These are phyloP conservation scores for Megaceryle alcyon DNA, from an alignment of 2,797 vertebrate species.

Conservation along the genomic window DNA sequence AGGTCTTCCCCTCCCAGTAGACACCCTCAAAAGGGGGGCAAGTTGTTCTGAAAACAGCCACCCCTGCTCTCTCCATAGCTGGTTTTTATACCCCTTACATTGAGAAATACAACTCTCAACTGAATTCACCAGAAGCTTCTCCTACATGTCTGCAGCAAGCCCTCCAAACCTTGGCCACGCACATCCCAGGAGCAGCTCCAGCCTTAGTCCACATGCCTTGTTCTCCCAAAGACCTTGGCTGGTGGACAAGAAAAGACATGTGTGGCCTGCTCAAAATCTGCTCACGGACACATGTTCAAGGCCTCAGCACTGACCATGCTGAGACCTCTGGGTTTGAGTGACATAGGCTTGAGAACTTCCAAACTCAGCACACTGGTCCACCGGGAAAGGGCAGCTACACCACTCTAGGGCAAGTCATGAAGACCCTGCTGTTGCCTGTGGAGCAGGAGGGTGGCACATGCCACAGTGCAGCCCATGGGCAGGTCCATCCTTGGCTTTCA, in stretches of 20 bases:
- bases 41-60: background rate
- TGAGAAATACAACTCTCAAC: background rate
- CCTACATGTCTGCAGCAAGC: rapidly evolving
- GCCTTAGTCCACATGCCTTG: background rate
- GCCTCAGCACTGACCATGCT: rapidly evolving
- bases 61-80: background rate
- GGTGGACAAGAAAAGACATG: background rate
- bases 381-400: background rate
- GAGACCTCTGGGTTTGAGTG: background rate
- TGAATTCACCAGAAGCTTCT: background rate
- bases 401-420: background rate
- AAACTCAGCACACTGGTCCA: background rate
- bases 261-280: background rate
- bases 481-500: background rate
- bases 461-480: rapidly evolving
- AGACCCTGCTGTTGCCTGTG: background rate
- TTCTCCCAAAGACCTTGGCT: background rate
- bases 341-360: background rate
- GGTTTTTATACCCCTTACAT: rapidly evolving
- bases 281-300: rapidly evolving
- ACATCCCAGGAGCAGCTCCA: background rate
- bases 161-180: background rate
- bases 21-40: background rate
- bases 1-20: background rate
- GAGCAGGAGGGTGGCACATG: background rate